phyloP scores from a whole-genome alignment of 2,113 vertebrate species.

The Grallaria varia region DNA sequence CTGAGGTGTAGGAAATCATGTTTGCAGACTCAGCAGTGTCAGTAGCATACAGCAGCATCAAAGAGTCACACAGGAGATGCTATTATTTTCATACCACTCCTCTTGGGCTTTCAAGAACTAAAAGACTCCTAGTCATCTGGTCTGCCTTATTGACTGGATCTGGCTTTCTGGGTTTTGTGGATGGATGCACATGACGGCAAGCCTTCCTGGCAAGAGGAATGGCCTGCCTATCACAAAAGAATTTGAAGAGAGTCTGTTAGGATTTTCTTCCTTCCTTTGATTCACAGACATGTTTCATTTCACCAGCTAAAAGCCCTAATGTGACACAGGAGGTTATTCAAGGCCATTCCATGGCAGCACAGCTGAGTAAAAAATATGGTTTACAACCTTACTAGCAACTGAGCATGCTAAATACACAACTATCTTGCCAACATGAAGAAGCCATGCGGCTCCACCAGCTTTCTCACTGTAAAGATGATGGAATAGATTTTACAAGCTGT shows the following conservation, averaged over 20 bases:
- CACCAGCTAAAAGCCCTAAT: conserved; percentile 30
- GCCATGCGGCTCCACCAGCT: neutral
- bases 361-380: conserved; percentile 14
- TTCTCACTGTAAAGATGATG: neutral
- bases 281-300: conserved; percentile 15
- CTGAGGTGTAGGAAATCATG: neutral
- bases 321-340: conserved; percentile 49
- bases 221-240: neutral
- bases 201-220: neutral
- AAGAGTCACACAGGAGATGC: neutral
- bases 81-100: neutral
- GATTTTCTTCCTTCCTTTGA: neutral
- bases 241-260: neutral
- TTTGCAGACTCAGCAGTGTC: neutral
- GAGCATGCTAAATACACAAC: conserved; percentile 40
- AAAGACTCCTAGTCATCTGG: neutral
- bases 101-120: neutral
- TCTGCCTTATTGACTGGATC: neutral
- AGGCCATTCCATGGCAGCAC: neutral
- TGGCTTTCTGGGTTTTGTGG: neutral
- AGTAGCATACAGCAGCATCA: neutral
- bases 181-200: neutral
- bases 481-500: conserved; percentile 21
- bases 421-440: conserved; percentile 8
- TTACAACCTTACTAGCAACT: conserved; percentile 18